A percentile compares a stretch with the other conserved stretches of the same genome.
Conservation (phyloP, 2,797 vertebrate species). For the Acanthurus tractus region DNA sequence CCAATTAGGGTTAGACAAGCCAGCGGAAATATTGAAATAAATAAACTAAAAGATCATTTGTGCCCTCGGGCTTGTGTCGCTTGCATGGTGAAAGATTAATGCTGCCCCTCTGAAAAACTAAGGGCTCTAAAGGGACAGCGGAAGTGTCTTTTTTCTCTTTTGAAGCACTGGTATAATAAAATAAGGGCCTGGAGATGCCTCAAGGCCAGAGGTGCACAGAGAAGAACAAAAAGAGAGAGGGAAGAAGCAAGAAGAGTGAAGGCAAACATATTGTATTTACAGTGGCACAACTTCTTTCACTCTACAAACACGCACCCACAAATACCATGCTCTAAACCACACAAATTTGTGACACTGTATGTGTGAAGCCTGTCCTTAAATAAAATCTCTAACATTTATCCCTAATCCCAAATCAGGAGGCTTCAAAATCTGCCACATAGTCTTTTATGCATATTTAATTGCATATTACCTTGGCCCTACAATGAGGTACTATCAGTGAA, state of each 20-base stretch:
- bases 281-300: conserved; percentile 41
- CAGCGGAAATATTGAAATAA: conserved; percentile 81
- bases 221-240: conserved; percentile 19
- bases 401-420: background rate
- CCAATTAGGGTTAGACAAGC: conserved; percentile 71
- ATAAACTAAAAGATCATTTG: conserved; percentile 84
- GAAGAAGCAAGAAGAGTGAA: conserved; percentile 12
- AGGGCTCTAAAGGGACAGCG: conserved; percentile 75
- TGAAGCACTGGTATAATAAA: conserved; percentile 74
- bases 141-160: conserved; percentile 73
- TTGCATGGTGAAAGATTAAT: conserved; percentile 83
- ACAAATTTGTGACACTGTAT: conserved; percentile 7
- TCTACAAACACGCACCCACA: conserved; percentile 9
- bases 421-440: too few relatives aligned
- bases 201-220: conserved; percentile 62
- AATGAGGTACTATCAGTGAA: background rate
- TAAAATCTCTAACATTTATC: conserved; percentile 1
- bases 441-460: too few relatives aligned
- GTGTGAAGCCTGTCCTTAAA: conserved; percentile 4
- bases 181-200: conserved; percentile 68
- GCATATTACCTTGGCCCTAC: too few relatives aligned
- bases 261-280: conserved; percentile 47
- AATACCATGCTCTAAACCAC: conserved; percentile 28
- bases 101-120: conserved; percentile 73
- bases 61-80: conserved; percentile 69